Percentiles rank a stretch among this genome's conserved stretches.
These are phyloP conservation scores for Eupithecia inturbata DNA, from an alignment of 2,888 invertebrate genomes.

Conservation along the genomic window DNA sequence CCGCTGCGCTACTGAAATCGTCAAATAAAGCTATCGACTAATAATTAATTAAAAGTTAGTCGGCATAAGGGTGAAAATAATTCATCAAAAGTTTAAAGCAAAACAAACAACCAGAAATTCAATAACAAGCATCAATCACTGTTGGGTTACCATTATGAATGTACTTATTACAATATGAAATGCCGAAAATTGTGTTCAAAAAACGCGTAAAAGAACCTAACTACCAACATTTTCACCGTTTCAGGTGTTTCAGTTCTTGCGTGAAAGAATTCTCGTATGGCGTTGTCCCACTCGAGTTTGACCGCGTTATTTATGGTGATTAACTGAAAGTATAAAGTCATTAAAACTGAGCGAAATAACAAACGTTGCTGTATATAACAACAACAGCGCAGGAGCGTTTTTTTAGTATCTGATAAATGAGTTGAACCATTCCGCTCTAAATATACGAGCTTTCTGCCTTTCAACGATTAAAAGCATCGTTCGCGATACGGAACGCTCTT, in stretches of 20 bases:
- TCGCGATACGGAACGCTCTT: conserved; percentile 35
- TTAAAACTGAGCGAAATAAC: conserved; percentile 27
- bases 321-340: conserved; percentile 36
- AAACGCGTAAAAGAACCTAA: background rate
- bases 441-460: conserved; percentile 17
- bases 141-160: conserved; percentile 4
- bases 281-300: conserved; percentile 23
- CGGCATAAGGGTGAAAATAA: background rate
- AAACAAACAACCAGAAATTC: background rate
- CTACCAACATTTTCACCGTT: conserved; percentile 15
- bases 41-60: background rate
- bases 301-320: conserved; percentile 39
- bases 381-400: conserved; percentile 11
- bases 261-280: conserved; percentile 35
- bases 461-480: conserved; percentile 33
- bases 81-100: conserved; percentile 13
- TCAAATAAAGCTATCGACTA: background rate
- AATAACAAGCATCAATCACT: conserved; percentile 13
- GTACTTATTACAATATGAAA: background rate
- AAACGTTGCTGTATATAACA: conserved; percentile 15
- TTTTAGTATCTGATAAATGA: conserved; percentile 17
- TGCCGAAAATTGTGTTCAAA: background rate
- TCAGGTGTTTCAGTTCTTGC: conserved; percentile 28
- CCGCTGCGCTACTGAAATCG: background rate
- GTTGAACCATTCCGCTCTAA: conserved; percentile 15